A percentile compares a stretch with the other conserved stretches of the same genome.
phyloP scores from a whole-genome alignment of 2,888 invertebrate species.

The Leptura quadrifasciata region DNA sequence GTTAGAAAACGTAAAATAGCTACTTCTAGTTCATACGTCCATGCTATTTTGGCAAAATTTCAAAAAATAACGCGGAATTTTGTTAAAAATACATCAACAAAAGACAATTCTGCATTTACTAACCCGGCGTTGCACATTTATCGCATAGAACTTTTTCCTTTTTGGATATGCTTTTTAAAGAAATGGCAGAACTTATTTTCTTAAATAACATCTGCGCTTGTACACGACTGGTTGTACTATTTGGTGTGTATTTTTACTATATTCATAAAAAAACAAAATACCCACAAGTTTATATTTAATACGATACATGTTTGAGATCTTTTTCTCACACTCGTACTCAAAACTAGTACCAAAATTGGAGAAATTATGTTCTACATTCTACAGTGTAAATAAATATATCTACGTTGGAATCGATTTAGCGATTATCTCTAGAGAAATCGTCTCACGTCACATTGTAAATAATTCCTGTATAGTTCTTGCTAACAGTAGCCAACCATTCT shows the following conservation, averaged over 20 bases:
- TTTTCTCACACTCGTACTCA: not conserved
- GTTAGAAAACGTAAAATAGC: too few species aligned
- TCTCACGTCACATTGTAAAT: not conserved
- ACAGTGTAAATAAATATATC: not conserved
- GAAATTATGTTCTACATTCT: not conserved
- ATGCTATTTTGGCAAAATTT: too few species aligned
- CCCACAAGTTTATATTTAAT: not conserved
- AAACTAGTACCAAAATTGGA: not conserved
- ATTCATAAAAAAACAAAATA: not conserved
- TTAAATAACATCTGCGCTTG: too few species aligned
- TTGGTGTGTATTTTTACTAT: not conserved
- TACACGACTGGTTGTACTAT: too few species aligned
- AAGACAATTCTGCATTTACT: not conserved
- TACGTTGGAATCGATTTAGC: not conserved
- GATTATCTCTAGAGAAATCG: not conserved
- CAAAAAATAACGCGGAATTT: not conserved
- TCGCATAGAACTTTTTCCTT: not conserved
- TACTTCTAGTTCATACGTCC: too few species aligned
- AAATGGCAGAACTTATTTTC: too few species aligned
- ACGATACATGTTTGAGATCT: not conserved
- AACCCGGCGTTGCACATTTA: not conserved
- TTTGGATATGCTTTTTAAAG: not conserved
- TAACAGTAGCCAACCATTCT: not conserved
- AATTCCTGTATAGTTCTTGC: not conserved
- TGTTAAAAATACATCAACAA: not conserved